Conservation (phyloP, 2,113 vertebrate species). For the Elachura formosa region DNA sequence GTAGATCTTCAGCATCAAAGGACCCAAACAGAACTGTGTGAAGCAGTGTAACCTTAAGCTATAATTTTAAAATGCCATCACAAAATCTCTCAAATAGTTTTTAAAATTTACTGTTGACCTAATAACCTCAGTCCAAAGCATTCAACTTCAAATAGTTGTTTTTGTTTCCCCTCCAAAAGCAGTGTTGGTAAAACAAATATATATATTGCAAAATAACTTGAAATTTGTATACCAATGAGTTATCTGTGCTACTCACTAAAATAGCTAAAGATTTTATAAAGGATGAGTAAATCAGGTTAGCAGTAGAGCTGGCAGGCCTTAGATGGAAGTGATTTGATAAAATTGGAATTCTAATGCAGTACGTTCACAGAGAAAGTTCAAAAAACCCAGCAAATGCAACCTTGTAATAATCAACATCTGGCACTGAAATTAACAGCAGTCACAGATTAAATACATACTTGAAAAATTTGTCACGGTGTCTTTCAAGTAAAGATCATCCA, state of each 20-base stretch:
- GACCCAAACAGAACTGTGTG: conserved; percentile 53
- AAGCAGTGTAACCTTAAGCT: conserved; percentile 59
- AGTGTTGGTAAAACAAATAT: neutral
- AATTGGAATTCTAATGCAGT: neutral
- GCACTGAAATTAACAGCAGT: neutral
- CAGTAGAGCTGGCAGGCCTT: neutral
- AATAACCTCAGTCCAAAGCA: conserved; percentile 65
- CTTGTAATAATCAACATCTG: conserved; percentile 1
- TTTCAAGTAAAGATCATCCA: conserved; percentile 18
- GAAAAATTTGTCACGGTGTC: conserved; percentile 24
- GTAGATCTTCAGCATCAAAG: conserved; percentile 72
- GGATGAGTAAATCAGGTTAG: neutral
- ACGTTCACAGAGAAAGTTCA: neutral
- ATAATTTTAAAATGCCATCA: conserved; percentile 70
- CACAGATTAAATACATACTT: neutral
- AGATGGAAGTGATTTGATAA: neutral
- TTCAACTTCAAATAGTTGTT: conserved; percentile 53
- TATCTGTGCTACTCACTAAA: neutral
- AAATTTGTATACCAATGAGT: neutral
- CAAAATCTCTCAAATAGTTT: conserved; percentile 65
- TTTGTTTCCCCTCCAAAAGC: conserved; percentile 64
- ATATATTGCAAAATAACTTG: neutral
- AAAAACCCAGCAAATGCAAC: neutral
- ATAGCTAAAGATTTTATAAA: neutral
- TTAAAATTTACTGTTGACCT: conserved; percentile 73